Conservation (phyloP, 2,888 invertebrate species). For the Ectropis crepuscularia region DNA sequence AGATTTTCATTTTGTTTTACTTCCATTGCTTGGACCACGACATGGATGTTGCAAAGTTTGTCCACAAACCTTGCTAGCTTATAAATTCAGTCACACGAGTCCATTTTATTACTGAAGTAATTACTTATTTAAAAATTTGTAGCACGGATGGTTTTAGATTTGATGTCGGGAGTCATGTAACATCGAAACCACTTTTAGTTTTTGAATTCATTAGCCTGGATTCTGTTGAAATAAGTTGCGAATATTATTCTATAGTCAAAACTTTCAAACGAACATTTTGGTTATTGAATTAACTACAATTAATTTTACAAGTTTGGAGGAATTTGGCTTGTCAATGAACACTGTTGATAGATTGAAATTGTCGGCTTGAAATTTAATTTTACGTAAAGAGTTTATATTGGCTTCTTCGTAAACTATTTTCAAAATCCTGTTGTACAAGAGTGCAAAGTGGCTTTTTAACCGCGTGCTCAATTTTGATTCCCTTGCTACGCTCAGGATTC, state of each 20-base stretch:
- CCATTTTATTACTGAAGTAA: not conserved
- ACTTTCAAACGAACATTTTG: slow-evolving; percentile 15
- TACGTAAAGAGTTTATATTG: slow-evolving; percentile 13
- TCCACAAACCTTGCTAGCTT: slow-evolving; percentile 2
- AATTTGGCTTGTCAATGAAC: slow-evolving; percentile 21
- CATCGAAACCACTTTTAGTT: slow-evolving; percentile 17
- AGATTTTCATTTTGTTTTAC: slow-evolving; percentile 44
- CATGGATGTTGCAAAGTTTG: not conserved
- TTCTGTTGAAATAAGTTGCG: slow-evolving; percentile 12
- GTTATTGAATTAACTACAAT: not conserved
- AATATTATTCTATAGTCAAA: slow-evolving; percentile 18
- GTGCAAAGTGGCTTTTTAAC: too few relatives aligned
- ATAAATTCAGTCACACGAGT: not conserved
- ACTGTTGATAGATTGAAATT: slow-evolving; percentile 4
- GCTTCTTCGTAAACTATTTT: slow-evolving; percentile 1
- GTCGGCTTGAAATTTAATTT: slow-evolving; percentile 9
- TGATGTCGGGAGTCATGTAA: slow-evolving; percentile 17
- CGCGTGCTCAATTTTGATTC: too few relatives aligned
- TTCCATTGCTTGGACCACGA: slow-evolving; percentile 26
- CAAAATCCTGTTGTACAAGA: too few relatives aligned
- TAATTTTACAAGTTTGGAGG: not conserved
- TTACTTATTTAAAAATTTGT: slow-evolving; percentile 1
- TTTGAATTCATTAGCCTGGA: slow-evolving; percentile 19
- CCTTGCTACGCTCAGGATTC: too few relatives aligned
- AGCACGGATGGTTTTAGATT: not conserved